phyloP scores from a whole-genome alignment of 2,888 invertebrate genomes.

The Ganaspis brasiliensis region DNA sequence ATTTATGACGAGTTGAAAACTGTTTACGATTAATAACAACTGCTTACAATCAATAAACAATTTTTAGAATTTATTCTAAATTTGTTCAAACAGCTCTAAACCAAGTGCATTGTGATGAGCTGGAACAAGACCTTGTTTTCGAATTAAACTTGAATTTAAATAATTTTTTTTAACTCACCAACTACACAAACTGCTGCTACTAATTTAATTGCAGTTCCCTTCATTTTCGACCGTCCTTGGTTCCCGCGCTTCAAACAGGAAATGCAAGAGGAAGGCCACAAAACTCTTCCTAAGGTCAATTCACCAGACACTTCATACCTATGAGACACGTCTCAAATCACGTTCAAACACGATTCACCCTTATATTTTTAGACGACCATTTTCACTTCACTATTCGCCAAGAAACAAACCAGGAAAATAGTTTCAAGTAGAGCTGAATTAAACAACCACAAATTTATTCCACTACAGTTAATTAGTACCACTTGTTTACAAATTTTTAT shows the following conservation, averaged over 20 bases:
- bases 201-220: slow-evolving; percentile 33
- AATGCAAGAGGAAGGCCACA: slow-evolving; percentile 7
- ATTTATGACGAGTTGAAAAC: too few relatives aligned
- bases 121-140: background rate
- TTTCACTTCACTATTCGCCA: slow-evolving; percentile 20
- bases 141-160: background rate
- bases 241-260: slow-evolving; percentile 9
- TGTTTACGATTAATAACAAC: too few relatives aligned
- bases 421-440: background rate
- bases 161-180: slow-evolving; percentile 20
- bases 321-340: background rate
- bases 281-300: slow-evolving; percentile 13
- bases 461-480: too few relatives aligned
- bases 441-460: too few relatives aligned
- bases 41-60: too few relatives aligned
- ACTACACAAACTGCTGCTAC: slow-evolving; percentile 14
- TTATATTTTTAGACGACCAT: slow-evolving; percentile 24
- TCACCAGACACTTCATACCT: background rate
- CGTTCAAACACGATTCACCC: slow-evolving; percentile 26
- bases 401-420: background rate
- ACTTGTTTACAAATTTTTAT: too few relatives aligned
- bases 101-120: too few relatives aligned
- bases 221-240: slow-evolving; percentile 37
- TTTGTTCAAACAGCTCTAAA: too few relatives aligned
- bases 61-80: too few relatives aligned